These are phyloP conservation scores for Palythoa caribaeorum DNA, from an alignment of 92 coral and sea anemone genomes.

Conservation along the genomic window DNA sequence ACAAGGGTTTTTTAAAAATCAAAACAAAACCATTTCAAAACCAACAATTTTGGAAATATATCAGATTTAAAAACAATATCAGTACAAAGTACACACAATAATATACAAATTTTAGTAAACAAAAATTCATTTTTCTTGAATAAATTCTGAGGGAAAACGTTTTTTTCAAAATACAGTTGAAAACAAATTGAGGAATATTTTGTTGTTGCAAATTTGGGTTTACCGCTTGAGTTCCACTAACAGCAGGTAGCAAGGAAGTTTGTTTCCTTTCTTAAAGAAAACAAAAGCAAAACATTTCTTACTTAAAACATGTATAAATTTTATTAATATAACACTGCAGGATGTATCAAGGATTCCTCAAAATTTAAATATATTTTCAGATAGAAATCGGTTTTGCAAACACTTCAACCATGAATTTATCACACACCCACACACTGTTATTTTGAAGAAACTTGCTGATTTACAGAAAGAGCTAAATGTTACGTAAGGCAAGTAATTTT, in stretches of 20 bases:
- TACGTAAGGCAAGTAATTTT: no score
- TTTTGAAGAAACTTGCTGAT: neutral
- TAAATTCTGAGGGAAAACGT: neutral
- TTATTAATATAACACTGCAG: neutral
- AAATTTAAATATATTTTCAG: neutral
- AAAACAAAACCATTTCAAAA: neutral
- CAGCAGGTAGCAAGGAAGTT: constrained; percentile 13
- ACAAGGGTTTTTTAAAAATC: neutral
- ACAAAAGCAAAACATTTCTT: neutral
- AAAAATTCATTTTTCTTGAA: neutral
- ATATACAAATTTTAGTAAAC: neutral
- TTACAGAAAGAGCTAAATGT: no score
- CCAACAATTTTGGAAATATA: neutral
- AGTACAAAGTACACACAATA: neutral
- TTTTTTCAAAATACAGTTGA: constrained; percentile 2
- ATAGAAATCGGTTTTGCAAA: neutral
- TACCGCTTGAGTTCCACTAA: neutral
- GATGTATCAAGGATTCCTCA: neutral
- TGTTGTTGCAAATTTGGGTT: constrained; percentile 30
- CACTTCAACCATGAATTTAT: neutral
- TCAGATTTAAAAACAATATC: neutral
- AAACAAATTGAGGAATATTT: neutral
- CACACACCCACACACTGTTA: neutral
- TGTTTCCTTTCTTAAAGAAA: constrained; percentile 19
- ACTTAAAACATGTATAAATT: neutral